Evolutionary conservation across 2,888 invertebrate species (phyloP), one percentile per base, ranked within the genome.

Genomic region (Amaurobius ferox): DNA sequence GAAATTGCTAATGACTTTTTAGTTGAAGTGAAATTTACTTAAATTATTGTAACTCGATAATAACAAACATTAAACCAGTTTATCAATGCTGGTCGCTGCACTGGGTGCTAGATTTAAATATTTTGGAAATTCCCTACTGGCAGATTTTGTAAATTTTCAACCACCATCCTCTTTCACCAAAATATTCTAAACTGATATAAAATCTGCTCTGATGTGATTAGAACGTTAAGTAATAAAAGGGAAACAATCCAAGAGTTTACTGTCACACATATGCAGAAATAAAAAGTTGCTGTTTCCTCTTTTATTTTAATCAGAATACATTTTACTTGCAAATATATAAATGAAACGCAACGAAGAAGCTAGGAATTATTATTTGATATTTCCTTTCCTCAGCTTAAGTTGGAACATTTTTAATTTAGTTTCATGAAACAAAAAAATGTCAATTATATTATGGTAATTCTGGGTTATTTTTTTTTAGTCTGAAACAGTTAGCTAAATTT

Each of bases 311-410:
- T 79, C 79, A 79, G 71, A 64, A 48, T 40, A 64, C 66, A 79
- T 79, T 79, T 79, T 72, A 79, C 79, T 79, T 79, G 79, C 79
- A 79, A 79, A 79, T 79, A 44, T 44, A 13, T 64, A 48, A 39
- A 28, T 32, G 16, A 23, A 55, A 55, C 19, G 3, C 0, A 6
- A 55, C 55, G 19, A 55, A n/a, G n/a, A n/a, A n/a, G n/a, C n/a
- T n/a, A n/a, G n/a, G n/a, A n/a, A n/a, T n/a, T n/a, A n/a, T n/a
- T n/a, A n/a, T n/a, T n/a, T n/a, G n/a, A n/a, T n/a, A n/a, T n/a
- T n/a, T n/a, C n/a, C n/a, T n/a, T n/a, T n/a, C n/a, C n/a, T n/a
- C n/a, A n/a, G n/a, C n/a, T n/a, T n/a, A n/a, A n/a, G n/a, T n/a
- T n/a, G n/a, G n/a, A n/a, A n/a, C n/a, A n/a, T n/a, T n/a, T n/a